These are phyloP conservation scores for Potorous gilbertii DNA, from an alignment of 2,797 vertebrate genomes.

Conservation along the genomic window DNA sequence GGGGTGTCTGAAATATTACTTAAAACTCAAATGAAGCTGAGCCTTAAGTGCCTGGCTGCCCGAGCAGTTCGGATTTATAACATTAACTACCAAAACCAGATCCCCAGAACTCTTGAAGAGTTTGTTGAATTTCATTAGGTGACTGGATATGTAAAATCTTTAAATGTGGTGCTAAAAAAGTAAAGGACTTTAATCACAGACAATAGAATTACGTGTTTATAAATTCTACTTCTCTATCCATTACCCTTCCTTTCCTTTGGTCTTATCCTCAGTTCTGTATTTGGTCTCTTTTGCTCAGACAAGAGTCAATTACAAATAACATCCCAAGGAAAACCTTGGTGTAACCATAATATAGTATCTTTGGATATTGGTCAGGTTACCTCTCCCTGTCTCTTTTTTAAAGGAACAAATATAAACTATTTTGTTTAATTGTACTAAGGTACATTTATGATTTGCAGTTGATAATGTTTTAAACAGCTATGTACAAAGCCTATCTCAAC, in stretches of 20 bases:
- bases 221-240: conserved; percentile 70
- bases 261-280: conserved; percentile 61
- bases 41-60: conserved; percentile 98
- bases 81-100: conserved; percentile 96
- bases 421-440: conserved; percentile 29
- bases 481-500: conserved; percentile 49
- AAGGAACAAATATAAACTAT: conserved; percentile 51
- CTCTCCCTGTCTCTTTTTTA: conserved; percentile 41
- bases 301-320: conserved; percentile 60
- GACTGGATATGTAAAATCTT: conserved; percentile 62
- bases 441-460: conserved; percentile 60
- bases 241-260: conserved; percentile 57
- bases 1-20: conserved; percentile 98
- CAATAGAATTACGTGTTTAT: conserved; percentile 73
- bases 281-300: conserved; percentile 51
- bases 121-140: conserved; percentile 97
- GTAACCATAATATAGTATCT: conserved; percentile 51
- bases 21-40: conserved; percentile 99
- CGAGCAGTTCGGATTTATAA: conserved; percentile 94
- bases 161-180: conserved; percentile 77
- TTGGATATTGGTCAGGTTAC: conserved; percentile 62
- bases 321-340: conserved; percentile 67
- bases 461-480: conserved; percentile 69
- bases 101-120: conserved; percentile 96
- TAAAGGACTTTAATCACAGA: conserved; percentile 76